Percentiles rank a stretch among this genome's conserved stretches.
These are phyloP conservation scores for Laupala kohalensis DNA, from an alignment of 1,140 invertebrate species.

Conservation along the genomic window DNA sequence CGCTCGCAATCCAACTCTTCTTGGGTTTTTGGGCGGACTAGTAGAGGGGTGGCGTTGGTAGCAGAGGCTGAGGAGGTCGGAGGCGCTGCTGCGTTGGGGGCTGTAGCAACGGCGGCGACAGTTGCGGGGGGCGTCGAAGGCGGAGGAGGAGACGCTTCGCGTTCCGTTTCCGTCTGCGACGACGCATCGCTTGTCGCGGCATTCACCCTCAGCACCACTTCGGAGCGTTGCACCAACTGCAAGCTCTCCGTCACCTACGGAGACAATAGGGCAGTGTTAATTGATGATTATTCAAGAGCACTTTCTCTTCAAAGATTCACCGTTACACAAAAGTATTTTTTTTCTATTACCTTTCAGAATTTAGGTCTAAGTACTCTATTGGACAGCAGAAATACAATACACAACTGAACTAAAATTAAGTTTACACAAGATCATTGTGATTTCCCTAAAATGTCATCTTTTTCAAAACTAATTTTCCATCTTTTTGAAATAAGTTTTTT, in stretches of 20 bases:
- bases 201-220: conserved; percentile 44
- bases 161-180: conserved; percentile 46
- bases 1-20: conserved; percentile 73
- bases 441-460: too few species aligned
- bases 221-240: conserved; percentile 43
- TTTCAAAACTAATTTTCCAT: too few species aligned
- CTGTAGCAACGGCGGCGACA: conserved; percentile 38
- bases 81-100: conserved; percentile 40
- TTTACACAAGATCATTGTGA: too few species aligned
- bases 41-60: conserved; percentile 12
- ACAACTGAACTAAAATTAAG: too few species aligned
- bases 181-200: conserved; percentile 43
- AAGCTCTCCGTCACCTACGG: conserved; percentile 28
- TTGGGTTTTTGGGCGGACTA: conserved; percentile 39
- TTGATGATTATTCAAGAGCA: too few species aligned
- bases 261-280: too few species aligned
- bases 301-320: too few species aligned
- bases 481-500: too few species aligned
- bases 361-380: too few species aligned
- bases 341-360: too few species aligned
- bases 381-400: too few species aligned
- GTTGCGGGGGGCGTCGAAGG: not conserved
- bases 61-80: conserved; percentile 1
- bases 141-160: not conserved
- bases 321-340: not conserved